phyloP scores from a whole-genome alignment of 2,888 invertebrate species.

The Criorhina ranunculi region DNA sequence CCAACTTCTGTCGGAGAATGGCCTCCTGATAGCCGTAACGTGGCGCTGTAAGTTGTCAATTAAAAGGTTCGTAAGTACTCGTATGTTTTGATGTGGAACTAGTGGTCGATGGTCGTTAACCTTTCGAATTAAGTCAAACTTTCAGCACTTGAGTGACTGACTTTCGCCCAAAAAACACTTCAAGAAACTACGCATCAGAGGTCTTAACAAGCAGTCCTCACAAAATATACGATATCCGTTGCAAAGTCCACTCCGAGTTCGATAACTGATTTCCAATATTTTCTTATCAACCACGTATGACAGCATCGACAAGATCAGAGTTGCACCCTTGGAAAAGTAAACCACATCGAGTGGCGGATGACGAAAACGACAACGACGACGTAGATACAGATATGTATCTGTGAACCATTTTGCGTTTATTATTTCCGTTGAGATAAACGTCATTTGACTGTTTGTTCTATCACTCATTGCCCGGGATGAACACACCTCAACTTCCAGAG shows the following conservation, averaged over 20 bases:
- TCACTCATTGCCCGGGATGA: conserved; percentile 62
- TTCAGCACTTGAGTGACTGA: too few relatives aligned
- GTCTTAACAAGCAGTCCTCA: neutral
- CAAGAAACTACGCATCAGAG: neutral
- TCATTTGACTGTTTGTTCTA: conserved; percentile 62
- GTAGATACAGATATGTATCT: conserved; percentile 20
- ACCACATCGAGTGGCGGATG: too few relatives aligned
- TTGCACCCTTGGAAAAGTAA: conserved; percentile 56
- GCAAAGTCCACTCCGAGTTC: neutral
- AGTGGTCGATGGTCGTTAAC: too few relatives aligned
- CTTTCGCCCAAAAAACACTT: neutral
- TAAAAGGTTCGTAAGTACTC: too few relatives aligned
- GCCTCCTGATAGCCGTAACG: too few relatives aligned
- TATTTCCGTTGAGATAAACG: conserved; percentile 73
- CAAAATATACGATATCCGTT: conserved; percentile 3
- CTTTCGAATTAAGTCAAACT: too few relatives aligned
- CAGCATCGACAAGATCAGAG: conserved; percentile 72
- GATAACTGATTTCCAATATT: conserved; percentile 49
- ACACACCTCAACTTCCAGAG: conserved; percentile 42
- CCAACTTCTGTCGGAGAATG: too few relatives aligned
- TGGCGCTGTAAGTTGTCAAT: too few relatives aligned
- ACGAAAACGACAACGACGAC: neutral
- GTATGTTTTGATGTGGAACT: too few relatives aligned
- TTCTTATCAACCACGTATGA: conserved; percentile 63
- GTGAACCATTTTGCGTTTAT: conserved; percentile 60